These are phyloP conservation scores for Trissolcus brochymenae DNA, from an alignment of 2,888 invertebrate genomes.

Conservation along the genomic window DNA sequence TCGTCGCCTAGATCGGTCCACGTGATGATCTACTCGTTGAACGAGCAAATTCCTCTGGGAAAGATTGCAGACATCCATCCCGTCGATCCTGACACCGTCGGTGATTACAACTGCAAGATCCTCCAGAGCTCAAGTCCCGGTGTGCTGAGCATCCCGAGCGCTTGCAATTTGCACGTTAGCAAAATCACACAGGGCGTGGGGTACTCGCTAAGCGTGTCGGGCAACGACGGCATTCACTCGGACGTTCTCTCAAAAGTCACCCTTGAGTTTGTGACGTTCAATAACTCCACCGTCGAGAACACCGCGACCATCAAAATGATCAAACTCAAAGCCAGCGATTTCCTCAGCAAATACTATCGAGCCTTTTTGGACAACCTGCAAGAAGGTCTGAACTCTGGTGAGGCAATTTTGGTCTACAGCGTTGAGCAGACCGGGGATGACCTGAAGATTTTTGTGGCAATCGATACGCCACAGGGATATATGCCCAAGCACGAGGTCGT, in stretches of 20 bases:
- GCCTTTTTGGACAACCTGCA: constrained; percentile 85
- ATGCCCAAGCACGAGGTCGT: constrained; percentile 82
- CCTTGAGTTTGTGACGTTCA: constrained; percentile 88
- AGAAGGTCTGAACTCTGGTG: constrained; percentile 81
- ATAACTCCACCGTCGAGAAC: constrained; percentile 88
- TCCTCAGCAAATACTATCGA: constrained; percentile 87
- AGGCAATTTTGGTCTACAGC: constrained; percentile 84
- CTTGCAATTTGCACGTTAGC: constrained; percentile 88
- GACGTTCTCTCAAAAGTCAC: constrained; percentile 92
- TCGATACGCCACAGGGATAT: constrained; percentile 79
- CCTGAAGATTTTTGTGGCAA: constrained; percentile 85
- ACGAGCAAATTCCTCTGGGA: constrained; percentile 85
- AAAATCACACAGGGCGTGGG: constrained; percentile 80
- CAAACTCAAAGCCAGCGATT: constrained; percentile 85
- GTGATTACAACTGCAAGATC: constrained; percentile 91
- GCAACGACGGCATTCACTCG: constrained; percentile 92
- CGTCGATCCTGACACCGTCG: constrained; percentile 92
- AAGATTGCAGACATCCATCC: constrained; percentile 95
- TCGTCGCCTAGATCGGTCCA: constrained; percentile 89
- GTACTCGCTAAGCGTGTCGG: constrained; percentile 87
- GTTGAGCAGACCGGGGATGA: constrained; percentile 82
- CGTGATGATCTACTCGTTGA: constrained; percentile 86
- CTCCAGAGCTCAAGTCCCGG: constrained; percentile 81
- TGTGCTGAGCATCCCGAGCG: constrained; percentile 84
- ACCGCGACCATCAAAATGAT: constrained; percentile 86